Conservation (phyloP, 2,888 invertebrate genomes). For the Drosophila borealis region DNA sequence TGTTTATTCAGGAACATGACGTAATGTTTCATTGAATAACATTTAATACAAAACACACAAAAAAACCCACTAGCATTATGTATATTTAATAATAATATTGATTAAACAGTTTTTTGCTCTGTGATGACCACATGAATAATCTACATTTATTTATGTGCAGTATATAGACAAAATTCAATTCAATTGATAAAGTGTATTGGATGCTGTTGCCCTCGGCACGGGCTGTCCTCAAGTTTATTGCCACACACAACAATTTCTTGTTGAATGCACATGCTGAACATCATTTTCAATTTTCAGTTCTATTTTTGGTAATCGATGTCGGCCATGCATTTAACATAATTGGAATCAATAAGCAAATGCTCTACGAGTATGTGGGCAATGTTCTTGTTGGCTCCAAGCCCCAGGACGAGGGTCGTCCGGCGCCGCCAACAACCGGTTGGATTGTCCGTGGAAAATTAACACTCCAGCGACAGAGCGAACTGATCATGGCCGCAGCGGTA, state of each 20-base stretch:
- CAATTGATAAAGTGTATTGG: constrained; percentile 71
- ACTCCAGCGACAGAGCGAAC: constrained; percentile 80
- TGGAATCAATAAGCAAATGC: constrained; percentile 84
- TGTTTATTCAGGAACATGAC: constrained; percentile 71
- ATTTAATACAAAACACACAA: constrained; percentile 19
- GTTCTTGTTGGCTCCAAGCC: constrained; percentile 84
- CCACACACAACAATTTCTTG: constrained; percentile 46
- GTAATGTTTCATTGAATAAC: constrained; percentile 72
- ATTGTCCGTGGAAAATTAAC: constrained; percentile 84
- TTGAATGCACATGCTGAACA: constrained; percentile 40
- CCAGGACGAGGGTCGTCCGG: constrained; percentile 83
- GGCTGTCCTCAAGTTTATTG: constrained; percentile 51
- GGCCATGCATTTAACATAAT: constrained; percentile 83
- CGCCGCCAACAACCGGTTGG: constrained; percentile 84
- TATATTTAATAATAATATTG: constrained; percentile 46
- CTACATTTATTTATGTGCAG: constrained; percentile 24
- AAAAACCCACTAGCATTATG: constrained; percentile 14
- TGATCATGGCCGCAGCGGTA: constrained; percentile 83
- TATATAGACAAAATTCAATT: constrained; percentile 66
- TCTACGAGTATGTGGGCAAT: constrained; percentile 85
- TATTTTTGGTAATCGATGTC: constrained; percentile 78
- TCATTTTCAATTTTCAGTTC: constrained; percentile 64
- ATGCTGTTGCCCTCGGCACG: constrained; percentile 62
- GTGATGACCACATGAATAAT: constrained; percentile 47
- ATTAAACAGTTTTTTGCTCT: constrained; percentile 45